These are phyloP conservation scores for Eupithecia dodoneata DNA, from an alignment of 2,888 invertebrate species.

Conservation along the genomic window DNA sequence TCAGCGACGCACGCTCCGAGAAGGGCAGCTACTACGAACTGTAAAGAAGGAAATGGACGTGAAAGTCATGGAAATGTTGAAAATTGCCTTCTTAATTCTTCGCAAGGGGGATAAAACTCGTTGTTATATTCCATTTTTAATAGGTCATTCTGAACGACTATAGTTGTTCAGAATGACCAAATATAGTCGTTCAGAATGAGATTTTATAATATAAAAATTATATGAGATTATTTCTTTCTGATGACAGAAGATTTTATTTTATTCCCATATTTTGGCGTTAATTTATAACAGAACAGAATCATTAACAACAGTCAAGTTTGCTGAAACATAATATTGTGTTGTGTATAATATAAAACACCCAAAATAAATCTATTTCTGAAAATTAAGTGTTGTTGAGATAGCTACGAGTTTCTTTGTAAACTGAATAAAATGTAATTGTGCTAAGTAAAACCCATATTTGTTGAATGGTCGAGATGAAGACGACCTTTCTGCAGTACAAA, in stretches of 20 bases:
- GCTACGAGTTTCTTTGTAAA: neutral
- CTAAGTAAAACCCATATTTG: slow-evolving; percentile 4
- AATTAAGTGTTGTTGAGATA: neutral
- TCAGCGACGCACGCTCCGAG: slow-evolving; percentile 77
- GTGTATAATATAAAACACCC: neutral
- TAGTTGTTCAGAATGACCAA: too few relatives aligned
- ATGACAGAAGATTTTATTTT: too few relatives aligned
- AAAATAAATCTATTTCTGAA: neutral
- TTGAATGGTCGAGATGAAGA: slow-evolving; percentile 14
- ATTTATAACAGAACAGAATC: too few relatives aligned
- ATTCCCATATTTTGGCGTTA: too few relatives aligned
- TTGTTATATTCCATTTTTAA: neutral
- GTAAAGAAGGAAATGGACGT: slow-evolving; percentile 38
- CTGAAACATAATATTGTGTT: neutral
- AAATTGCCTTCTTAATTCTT: neutral
- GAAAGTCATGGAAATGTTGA: neutral
- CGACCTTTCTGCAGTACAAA: slow-evolving; percentile 25
- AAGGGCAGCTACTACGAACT: slow-evolving; percentile 76
- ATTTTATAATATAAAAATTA: too few relatives aligned
- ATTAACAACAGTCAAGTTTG: slow-evolving; percentile 1
- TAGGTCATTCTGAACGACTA: too few relatives aligned
- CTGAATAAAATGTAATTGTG: neutral
- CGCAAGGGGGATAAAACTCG: neutral
- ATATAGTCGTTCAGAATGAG: too few relatives aligned
- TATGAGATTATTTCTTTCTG: too few relatives aligned